Percentiles rank a stretch among this genome's conserved stretches.
Conservation (phyloP, 2,113 vertebrate genomes). For the Gambusia holbrooki region DNA sequence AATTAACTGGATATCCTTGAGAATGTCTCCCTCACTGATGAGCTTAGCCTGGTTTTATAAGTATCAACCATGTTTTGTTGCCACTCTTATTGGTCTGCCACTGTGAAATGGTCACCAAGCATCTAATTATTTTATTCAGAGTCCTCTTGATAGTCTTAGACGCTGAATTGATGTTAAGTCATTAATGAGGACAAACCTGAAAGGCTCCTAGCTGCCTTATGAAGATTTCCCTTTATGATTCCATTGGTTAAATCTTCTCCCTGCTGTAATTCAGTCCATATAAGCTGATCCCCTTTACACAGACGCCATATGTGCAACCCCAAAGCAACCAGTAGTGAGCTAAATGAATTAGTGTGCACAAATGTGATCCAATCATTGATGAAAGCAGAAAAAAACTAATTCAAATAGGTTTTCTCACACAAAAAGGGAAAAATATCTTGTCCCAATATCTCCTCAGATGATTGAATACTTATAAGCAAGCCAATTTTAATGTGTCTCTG, state of each 20-base stretch:
- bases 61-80: background rate
- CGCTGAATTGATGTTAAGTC: slow-evolving; percentile 3
- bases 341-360: slow-evolving; percentile 2
- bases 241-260: background rate
- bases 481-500: slow-evolving; percentile 16
- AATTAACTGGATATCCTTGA: background rate
- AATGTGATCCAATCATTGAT: slow-evolving; percentile 13
- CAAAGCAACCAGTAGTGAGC: background rate
- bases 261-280: background rate
- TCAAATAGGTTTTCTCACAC: slow-evolving; percentile 1
- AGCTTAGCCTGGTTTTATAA: background rate
- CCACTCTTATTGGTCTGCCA: background rate
- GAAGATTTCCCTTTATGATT: background rate
- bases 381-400: slow-evolving; percentile 13
- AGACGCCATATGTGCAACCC: background rate
- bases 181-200: slow-evolving; percentile 3
- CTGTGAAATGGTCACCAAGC: background rate
- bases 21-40: background rate
- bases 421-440: background rate
- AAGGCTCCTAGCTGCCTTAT: background rate
- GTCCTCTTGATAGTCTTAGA: background rate
- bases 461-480: slow-evolving; percentile 18
- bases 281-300: background rate
- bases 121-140: background rate
- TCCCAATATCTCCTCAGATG: slow-evolving; percentile 2